phyloP scores from a whole-genome alignment of 2,888 invertebrate genomes.

The Nesidiocoris tenuis region DNA sequence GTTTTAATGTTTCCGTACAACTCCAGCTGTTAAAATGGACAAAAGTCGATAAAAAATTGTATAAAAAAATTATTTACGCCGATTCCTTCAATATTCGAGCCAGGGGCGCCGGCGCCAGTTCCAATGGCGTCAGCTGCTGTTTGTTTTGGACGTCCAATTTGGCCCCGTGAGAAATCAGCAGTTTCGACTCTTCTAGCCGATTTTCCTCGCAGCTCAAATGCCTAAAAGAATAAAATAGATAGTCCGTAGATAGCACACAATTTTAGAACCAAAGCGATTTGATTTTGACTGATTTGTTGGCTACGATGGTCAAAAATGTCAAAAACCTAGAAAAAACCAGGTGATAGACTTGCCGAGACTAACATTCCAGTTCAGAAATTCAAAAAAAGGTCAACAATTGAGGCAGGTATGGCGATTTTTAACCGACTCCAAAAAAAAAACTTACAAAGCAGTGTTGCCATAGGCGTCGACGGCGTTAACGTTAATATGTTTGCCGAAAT shows the following conservation, averaged over 20 bases:
- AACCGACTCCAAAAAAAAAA: slow-evolving; percentile 46
- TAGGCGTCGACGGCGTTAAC: slow-evolving; percentile 64
- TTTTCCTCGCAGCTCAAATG: slow-evolving; percentile 83
- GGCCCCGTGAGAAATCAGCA: slow-evolving; percentile 68
- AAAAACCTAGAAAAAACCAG: no score
- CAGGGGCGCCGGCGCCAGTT: slow-evolving; percentile 55
- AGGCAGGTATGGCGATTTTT: no score
- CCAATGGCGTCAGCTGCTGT: slow-evolving; percentile 66
- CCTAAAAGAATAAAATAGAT: slow-evolving; percentile 55
- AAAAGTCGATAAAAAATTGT: neutral
- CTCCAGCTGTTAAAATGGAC: neutral
- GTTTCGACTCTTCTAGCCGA: slow-evolving; percentile 65
- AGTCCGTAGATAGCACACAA: neutral
- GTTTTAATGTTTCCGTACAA: no score
- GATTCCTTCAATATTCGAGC: slow-evolving; percentile 30
- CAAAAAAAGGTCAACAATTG: neutral
- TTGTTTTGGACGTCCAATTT: slow-evolving; percentile 63
- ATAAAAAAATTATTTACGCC: neutral
- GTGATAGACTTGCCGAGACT: no score
- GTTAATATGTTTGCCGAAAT: slow-evolving; percentile 58
- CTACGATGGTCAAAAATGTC: no score
- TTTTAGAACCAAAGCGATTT: no score
- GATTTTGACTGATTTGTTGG: no score
- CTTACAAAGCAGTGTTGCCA: slow-evolving; percentile 75
- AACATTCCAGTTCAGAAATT: no score